Percentiles rank a stretch among this genome's conserved stretches.
Conservation (phyloP, 2,888 invertebrate genomes). For the Ephialtes manifestator region DNA sequence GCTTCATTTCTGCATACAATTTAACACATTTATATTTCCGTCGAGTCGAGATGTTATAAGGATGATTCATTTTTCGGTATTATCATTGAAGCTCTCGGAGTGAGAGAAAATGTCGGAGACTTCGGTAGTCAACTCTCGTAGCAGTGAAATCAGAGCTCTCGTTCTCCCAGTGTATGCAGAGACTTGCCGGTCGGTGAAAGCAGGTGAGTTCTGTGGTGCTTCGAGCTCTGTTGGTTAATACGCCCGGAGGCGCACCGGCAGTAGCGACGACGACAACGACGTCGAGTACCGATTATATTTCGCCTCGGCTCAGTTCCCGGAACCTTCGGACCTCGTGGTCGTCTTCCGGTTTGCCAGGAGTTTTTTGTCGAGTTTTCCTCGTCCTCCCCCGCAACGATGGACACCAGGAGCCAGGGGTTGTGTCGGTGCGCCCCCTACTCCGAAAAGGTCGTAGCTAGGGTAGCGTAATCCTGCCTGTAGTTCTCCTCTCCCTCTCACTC, state of each 20-base stretch:
- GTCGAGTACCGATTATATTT: constrained; percentile 53
- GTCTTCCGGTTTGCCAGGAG: constrained; percentile 49
- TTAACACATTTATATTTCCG: neutral
- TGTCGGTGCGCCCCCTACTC: constrained; percentile 55
- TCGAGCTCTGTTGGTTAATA: constrained; percentile 33
- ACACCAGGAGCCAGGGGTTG: constrained; percentile 54
- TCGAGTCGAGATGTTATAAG: constrained; percentile 4
- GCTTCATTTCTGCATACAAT: too few species aligned
- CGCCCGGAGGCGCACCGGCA: constrained; percentile 30
- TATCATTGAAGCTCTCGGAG: constrained; percentile 10
- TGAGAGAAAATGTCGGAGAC: neutral
- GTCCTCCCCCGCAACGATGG: constrained; percentile 37
- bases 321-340: constrained; percentile 56
- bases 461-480: constrained; percentile 79
- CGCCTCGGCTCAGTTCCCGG: constrained; percentile 27
- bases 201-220: constrained; percentile 39
- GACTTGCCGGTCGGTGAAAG: constrained; percentile 37
- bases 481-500: constrained; percentile 62
- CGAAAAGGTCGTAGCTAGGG: constrained; percentile 74
- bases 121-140: neutral
- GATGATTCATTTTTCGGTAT: constrained; percentile 45
- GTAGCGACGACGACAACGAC: constrained; percentile 16
- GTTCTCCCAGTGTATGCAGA: neutral
- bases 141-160: neutral
- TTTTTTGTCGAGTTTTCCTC: constrained; percentile 45